A percentile compares a stretch with the other conserved stretches of the same genome.
phyloP scores from a whole-genome alignment of 2,113 vertebrate genomes.

The Phaethornis superciliosus region DNA sequence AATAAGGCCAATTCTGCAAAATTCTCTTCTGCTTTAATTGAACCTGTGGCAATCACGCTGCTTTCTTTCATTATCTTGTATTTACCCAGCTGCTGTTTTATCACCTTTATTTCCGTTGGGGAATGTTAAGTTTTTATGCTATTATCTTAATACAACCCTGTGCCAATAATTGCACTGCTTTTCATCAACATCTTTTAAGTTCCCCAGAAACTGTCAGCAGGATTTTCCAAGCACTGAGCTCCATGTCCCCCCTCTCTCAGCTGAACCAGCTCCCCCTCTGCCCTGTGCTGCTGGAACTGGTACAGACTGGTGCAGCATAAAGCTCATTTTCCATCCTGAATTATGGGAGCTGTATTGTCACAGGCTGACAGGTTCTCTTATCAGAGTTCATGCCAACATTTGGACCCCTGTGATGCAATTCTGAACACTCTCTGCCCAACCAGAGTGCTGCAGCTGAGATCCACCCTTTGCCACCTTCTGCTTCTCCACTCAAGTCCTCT shows the following conservation, averaged over 20 bases:
- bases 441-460: not conserved
- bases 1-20: conserved; percentile 11
- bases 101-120: conserved; percentile 47
- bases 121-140: conserved; percentile 22
- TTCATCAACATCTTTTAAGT: not conserved
- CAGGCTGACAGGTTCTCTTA: not conserved
- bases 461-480: not conserved
- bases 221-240: not conserved
- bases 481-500: not conserved
- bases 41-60: not conserved
- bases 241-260: not conserved
- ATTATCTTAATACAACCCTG: not conserved
- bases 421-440: not conserved
- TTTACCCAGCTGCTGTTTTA: conserved; percentile 39
- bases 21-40: not conserved
- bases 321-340: not conserved
- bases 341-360: not conserved
- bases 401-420: not conserved
- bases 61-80: conserved; percentile 25
- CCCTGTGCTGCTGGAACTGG: not conserved
- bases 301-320: not conserved
- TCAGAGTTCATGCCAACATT: not conserved
- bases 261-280: not conserved
- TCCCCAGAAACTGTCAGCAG: not conserved
- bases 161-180: not conserved